Evolutionary conservation across 2,113 vertebrate species (phyloP), one percentile per base, ranked within the genome.

Genomic region (Tor tambroides): DNA sequence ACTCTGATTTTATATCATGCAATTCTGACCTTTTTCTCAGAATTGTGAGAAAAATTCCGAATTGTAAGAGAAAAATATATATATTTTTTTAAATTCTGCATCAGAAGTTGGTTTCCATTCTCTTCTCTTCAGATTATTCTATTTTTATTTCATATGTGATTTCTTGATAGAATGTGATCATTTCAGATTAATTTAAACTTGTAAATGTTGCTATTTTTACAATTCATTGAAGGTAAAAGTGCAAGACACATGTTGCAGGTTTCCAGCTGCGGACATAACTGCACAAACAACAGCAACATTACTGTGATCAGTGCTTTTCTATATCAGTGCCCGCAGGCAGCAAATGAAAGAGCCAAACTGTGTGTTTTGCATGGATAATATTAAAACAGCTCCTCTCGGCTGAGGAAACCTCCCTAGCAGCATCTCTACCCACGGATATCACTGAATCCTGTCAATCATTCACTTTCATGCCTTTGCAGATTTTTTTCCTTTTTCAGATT

Each of bases 311-410:
- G 28, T 35, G 69, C 2, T 71, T 61, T 51, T 41, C 46, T 49
- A 11, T 43, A 49, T 59, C 46, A 80, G 30, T 35, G 38, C 38
- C n/a, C 4, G 54, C 79, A 61, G 63, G n/a, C 85, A 80, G 21
- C 30, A 46, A 86, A 86, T 74, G 46, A 74, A 80, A 30, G 43
- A 72, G 21, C 49, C 46, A 59, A 12, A 41, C n/a, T 71, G 61
- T 80, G 5, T 30, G 21, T 72, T 78, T 69, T 80, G 56, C 26
- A 14, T 17, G 43, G 14, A 26, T 17, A 74, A 56, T 23, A 32
- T 30, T 26, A 35, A 46, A 46, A 46, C 9, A 2, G 6, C 38
- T 7, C 11, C 21, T 23, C 41, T 75, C 3, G 5, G 2, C 11
- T 43, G 21, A 38, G 15, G 2, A 72, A 41, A 49, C 23, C 38